Evolutionary conservation across 2,113 vertebrate species (phyloP), one percentile per base, ranked within the genome.

Genomic region (Phocoena phocoena): DNA sequence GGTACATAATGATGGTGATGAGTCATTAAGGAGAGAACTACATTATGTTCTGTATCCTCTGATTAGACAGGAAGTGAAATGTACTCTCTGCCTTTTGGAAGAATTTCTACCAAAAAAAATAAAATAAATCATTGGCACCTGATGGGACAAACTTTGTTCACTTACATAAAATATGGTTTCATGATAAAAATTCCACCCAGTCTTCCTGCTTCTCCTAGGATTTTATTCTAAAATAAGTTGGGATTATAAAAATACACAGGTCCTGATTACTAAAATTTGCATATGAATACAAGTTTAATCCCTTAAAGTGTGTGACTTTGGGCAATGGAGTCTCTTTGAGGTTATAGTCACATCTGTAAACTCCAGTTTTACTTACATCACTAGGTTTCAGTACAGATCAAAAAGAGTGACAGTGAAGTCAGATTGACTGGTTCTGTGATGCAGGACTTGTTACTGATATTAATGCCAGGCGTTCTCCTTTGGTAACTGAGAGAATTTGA

Each of bases 1-100:
- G 70, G n/a, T 25, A 36, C 80, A 71, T 60, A 84, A 92, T 80
- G 88, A 94, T 53, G 81, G 55, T 44, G 36, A 60, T 92, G 94
- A 98, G 38, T 97, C 97, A 97, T 53, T 31, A 58, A 67, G 88
- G 68, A 87, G 87, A 36, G 8, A 9, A 70, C 73, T 67, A 38
- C 58, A 84, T 87, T 90, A 80, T 81, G 65, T 82, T 12, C 58
- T 80, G 4, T 79, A n/a, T 82, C 95, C 87, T 96, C 62, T 88
- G 58, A 6, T 50, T 25, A 55, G 36, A 41, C 84, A 95, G 87
- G 68, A 87, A 95, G n/a, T 89, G 33, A 90, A 96, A 90, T 77
- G 44, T 65, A 87, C 36, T 88, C n/a, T 82, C 13, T 20, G n/a
- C 15, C 53, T 93, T 80, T 63, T 26, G 63, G 63, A 74, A 88